These are phyloP conservation scores for Stylophora pistillata DNA, from an alignment of 64 coral and sea anemone genomes.

Conservation along the genomic window DNA sequence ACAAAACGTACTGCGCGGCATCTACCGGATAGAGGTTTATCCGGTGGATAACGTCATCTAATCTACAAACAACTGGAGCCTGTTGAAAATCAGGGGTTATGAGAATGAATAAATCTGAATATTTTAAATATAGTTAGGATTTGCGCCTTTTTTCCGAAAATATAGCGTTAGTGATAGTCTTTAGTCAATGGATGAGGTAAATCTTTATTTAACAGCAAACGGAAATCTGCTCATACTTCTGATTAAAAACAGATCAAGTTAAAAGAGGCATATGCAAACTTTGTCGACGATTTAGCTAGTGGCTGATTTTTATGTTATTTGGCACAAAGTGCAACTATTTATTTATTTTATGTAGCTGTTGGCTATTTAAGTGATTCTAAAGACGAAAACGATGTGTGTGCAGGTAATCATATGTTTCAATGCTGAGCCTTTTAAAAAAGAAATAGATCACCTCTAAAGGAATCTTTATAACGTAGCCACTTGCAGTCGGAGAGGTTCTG, in stretches of 20 bases:
- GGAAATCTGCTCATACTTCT: not conserved
- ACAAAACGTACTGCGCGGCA: too few relatives aligned
- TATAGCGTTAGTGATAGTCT: too few relatives aligned
- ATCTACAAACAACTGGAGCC: too few relatives aligned
- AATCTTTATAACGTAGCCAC: not conserved
- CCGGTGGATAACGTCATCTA: too few relatives aligned
- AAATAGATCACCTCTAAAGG: not conserved
- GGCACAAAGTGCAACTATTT: constrained; percentile 56
- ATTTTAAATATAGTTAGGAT: too few relatives aligned
- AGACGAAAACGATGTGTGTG: not conserved
- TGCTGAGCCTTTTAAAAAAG: not conserved
- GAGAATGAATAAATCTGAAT: too few relatives aligned
- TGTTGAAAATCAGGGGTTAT: too few relatives aligned
- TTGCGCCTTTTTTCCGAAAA: too few relatives aligned
- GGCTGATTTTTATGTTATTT: constrained; percentile 7
- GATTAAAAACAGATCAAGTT: not conserved
- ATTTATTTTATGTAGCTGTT: constrained; percentile 52
- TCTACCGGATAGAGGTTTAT: too few relatives aligned
- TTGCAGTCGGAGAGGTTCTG: too few relatives aligned
- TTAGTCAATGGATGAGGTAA: too few relatives aligned
- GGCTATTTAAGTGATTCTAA: constrained; percentile 39
- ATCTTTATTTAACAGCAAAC: not conserved
- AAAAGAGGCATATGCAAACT: not conserved
- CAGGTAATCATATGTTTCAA: not conserved
- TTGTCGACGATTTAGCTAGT: not conserved